These are phyloP conservation scores for Pocota personata DNA, from an alignment of 2,888 invertebrate species.

Conservation along the genomic window DNA sequence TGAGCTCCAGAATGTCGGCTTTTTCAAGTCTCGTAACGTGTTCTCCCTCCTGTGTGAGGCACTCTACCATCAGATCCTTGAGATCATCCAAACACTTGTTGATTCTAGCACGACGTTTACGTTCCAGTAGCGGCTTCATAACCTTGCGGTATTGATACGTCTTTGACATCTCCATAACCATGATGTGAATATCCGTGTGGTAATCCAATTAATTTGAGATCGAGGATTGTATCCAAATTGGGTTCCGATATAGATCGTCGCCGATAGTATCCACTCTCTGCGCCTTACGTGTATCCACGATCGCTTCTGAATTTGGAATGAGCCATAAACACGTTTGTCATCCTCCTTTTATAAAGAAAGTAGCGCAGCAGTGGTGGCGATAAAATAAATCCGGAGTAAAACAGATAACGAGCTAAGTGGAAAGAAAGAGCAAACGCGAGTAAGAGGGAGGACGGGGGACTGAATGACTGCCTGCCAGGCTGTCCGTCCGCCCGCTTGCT, in stretches of 20 bases:
- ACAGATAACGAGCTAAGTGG: slow-evolving; percentile 44
- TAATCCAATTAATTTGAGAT: slow-evolving; percentile 59
- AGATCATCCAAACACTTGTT: slow-evolving; percentile 95
- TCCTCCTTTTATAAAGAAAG: slow-evolving; percentile 81
- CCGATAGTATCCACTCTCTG: slow-evolving; percentile 30
- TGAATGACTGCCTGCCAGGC: slow-evolving; percentile 31
- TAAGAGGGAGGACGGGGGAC: slow-evolving; percentile 1
- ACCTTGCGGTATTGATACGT: slow-evolving; percentile 97
- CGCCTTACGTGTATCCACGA: slow-evolving; percentile 73
- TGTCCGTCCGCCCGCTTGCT: slow-evolving; percentile 32
- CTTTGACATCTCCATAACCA: slow-evolving; percentile 87
- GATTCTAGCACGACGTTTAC: slow-evolving; percentile 94
- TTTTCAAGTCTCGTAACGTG: slow-evolving; percentile 94
- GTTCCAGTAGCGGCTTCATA: slow-evolving; percentile 96
- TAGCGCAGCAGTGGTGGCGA: slow-evolving; percentile 44
- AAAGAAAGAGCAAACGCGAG: slow-evolving; percentile 20
- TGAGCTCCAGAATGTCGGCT: slow-evolving; percentile 93
- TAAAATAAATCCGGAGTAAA: slow-evolving; percentile 58
- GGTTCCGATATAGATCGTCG: slow-evolving; percentile 74
- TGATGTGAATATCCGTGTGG: slow-evolving; percentile 59
- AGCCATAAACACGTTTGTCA: slow-evolving; percentile 81
- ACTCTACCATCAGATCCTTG: slow-evolving; percentile 92
- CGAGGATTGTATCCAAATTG: slow-evolving; percentile 47
- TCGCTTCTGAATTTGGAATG: slow-evolving; percentile 80
- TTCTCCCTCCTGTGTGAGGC: slow-evolving; percentile 90